Percentiles rank a stretch among this genome's conserved stretches.
Evolutionary conservation across 2,797 vertebrate genomes (phyloP).

Genomic region (Catharus ustulatus): DNA sequence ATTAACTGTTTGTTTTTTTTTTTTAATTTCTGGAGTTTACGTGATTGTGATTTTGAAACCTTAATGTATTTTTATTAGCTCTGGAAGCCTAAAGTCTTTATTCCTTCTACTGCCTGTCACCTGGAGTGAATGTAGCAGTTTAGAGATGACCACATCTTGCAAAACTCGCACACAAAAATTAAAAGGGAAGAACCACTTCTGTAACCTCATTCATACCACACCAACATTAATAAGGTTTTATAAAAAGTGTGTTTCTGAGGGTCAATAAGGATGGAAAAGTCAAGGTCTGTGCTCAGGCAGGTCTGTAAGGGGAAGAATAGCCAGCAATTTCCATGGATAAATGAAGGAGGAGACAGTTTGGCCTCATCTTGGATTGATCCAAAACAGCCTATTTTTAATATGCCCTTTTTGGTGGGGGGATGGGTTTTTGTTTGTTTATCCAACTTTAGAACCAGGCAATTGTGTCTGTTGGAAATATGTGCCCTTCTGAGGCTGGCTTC

Average conservation of each 20-base stretch:
- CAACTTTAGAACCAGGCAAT: background rate
- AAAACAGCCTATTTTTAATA: background rate
- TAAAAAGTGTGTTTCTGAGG: background rate
- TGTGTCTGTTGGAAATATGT: background rate
- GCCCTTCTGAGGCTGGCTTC: background rate
- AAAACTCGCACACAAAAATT: background rate
- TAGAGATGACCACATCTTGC: background rate
- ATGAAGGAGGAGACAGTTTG: background rate
- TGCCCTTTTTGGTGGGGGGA: rapidly evolving
- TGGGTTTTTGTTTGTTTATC: background rate
- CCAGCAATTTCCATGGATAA: background rate
- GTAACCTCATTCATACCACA: background rate
- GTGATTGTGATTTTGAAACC: background rate
- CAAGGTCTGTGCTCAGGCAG: background rate
- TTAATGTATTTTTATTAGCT: background rate
- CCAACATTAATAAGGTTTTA: background rate
- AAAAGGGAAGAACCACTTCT: background rate
- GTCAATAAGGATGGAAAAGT: background rate
- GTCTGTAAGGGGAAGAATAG: background rate
- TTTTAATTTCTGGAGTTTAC: background rate
- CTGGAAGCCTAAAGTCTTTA: background rate
- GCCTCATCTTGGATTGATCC: background rate
- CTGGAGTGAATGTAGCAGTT: background rate
- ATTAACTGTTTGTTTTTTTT: background rate
- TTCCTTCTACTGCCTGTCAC: background rate